Percentiles rank a stretch among this genome's conserved stretches.
Evolutionary conservation across 2,113 vertebrate genomes (phyloP).

Genomic region (Ictidomys tridecemlineatus): DNA sequence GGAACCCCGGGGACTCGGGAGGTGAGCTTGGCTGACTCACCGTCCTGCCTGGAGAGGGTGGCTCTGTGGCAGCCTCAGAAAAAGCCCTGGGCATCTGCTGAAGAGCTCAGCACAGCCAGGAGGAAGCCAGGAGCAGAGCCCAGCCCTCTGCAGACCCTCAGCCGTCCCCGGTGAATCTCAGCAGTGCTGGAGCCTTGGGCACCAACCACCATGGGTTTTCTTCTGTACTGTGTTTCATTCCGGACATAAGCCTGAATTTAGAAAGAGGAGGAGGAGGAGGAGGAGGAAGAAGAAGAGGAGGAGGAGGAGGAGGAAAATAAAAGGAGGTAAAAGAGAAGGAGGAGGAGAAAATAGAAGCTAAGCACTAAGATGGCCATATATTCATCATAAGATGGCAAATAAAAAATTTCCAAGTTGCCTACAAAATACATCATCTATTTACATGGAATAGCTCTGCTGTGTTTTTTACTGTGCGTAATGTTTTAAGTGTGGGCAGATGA

Average conservation of each 20-base stretch:
- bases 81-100: accelerated
- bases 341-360: background rate
- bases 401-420: background rate
- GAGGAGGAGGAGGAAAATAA: background rate
- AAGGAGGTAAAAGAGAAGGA: no score
- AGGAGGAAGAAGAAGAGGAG: no score
- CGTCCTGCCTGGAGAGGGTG: accelerated
- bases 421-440: background rate
- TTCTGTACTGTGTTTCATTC: background rate
- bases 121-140: background rate
- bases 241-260: background rate
- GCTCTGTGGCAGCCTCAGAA: accelerated
- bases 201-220: background rate
- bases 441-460: accelerated
- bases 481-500: background rate
- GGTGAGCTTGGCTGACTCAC: accelerated
- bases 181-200: background rate
- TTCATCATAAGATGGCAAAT: no score
- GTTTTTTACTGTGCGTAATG: background rate
- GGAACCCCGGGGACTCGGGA: accelerated
- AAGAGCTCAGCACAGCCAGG: background rate
- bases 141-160: no score
- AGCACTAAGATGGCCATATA: accelerated
- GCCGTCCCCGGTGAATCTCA: background rate
- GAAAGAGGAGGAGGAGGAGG: background rate